Base-by-base conservation (phyloP, 2,113 vertebrate species). In the Agelaius tricolor region DNA sequence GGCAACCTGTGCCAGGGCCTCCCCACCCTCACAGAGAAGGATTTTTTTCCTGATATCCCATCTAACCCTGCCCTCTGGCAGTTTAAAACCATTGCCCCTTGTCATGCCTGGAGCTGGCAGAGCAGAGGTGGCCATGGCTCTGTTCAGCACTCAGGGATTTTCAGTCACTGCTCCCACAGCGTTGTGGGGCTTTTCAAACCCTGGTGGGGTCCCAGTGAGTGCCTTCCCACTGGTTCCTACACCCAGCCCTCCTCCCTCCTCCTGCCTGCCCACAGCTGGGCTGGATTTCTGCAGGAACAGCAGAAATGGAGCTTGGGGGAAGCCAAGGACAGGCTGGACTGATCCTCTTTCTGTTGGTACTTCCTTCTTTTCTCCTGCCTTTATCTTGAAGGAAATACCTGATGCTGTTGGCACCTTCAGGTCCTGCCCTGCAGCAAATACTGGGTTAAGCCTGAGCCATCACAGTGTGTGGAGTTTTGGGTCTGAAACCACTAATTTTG, bases 101-200 rank as follows among this genome's bases (percentile, higher is more conserved):
- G 28, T 35, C 24, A 17, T 78, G 66, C 54, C 28, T 1, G 1
- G 26, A 43, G 51, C 33, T 74, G 41, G 13, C 52, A 33, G 46
- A 78, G 62, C 57, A 24, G 83, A 39, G 37, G 8, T 52, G 62
- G 6, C 9, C 0, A 0, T 41, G 22, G 46, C 19, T 86, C 33
- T 52, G 14, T 44, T n/a, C 2, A 15, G 33, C 39, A 11, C 63
- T 17, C 18, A 15, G 55, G 33, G 18, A 28, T 79, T 62, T 54
- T 17, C 27, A 28, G 1, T 17, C 39, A 0, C 24, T 37, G n/a
- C 33, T 51, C 1, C 20, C 19, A 1, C 49, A 30, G 6, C 0
- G 0, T 3, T 33, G 14, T 62, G 66, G 19, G 28, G 35, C 43
- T 58, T 43, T 3, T 11, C 51, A 27, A 28, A 54, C 13, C 62